Conservation (phyloP, 2,113 vertebrate species). For the Erpornis zantholeuca region DNA sequence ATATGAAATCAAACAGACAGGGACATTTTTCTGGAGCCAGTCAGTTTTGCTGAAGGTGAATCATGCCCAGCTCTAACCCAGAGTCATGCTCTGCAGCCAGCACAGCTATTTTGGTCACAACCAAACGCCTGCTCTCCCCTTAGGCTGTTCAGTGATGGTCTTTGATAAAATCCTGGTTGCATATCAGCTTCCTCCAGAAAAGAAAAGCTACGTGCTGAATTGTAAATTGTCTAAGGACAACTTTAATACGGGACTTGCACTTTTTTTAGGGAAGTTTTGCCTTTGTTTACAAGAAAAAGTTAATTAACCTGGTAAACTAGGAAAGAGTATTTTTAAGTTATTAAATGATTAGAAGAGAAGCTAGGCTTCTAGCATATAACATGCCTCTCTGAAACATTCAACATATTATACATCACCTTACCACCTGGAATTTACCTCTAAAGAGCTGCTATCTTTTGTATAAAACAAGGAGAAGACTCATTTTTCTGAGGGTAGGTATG, state of each 20-base stretch:
- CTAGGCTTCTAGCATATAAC: not conserved
- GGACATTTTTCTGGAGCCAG: not conserved
- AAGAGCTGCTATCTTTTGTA: not conserved
- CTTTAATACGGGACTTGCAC: accelerated
- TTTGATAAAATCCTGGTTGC: not conserved
- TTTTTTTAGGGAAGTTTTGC: not conserved
- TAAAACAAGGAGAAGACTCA: not conserved
- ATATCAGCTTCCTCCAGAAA: not conserved
- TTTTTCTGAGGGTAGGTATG: not conserved
- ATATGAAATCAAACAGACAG: not conserved
- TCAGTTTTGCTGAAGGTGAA: not conserved
- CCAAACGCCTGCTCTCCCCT: not conserved
- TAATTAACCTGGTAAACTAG: not conserved
- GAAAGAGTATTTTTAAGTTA: not conserved
- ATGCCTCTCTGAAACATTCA: not conserved
- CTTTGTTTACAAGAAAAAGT: not conserved
- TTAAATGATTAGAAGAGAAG: not conserved
- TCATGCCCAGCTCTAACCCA: not conserved
- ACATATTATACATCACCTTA: not conserved
- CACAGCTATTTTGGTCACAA: not conserved
- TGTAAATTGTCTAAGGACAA: not conserved
- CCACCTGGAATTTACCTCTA: not conserved
- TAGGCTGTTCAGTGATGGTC: not conserved
- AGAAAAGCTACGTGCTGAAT: not conserved
- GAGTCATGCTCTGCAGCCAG: not conserved